Conservation (phyloP, 2,888 invertebrate genomes). For the Polietes domitor region DNA sequence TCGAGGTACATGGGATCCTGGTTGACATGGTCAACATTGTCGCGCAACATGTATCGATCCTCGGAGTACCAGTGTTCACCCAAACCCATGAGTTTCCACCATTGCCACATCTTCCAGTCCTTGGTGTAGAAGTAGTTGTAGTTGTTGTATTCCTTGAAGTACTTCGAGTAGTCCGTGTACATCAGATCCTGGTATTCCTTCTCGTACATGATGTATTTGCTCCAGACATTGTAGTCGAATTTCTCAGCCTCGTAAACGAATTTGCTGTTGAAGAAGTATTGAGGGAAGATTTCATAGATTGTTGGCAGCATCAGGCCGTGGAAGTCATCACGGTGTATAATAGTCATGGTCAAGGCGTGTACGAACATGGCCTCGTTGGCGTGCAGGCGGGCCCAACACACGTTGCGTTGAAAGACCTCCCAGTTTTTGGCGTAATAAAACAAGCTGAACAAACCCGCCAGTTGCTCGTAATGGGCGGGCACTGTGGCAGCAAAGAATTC, state of each 20-base stretch:
- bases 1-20: slow-evolving; percentile 61
- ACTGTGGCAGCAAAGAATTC: slow-evolving; percentile 82
- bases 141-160: slow-evolving; percentile 40
- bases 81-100: slow-evolving; percentile 72
- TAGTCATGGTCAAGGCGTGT: slow-evolving; percentile 84
- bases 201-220: slow-evolving; percentile 79
- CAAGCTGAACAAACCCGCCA: slow-evolving; percentile 83
- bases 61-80: slow-evolving; percentile 66
- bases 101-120: slow-evolving; percentile 70
- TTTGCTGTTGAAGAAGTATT: slow-evolving; percentile 85
- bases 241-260: slow-evolving; percentile 85
- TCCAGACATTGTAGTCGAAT: slow-evolving; percentile 81
- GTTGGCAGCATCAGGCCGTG: slow-evolving; percentile 85
- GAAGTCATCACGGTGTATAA: slow-evolving; percentile 84
- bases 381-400: slow-evolving; percentile 84
- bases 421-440: slow-evolving; percentile 86
- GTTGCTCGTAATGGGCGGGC: slow-evolving; percentile 82
- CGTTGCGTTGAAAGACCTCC: slow-evolving; percentile 86
- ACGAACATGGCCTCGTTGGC: slow-evolving; percentile 87
- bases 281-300: slow-evolving; percentile 87
- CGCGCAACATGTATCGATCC: slow-evolving; percentile 63
- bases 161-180: slow-evolving; percentile 71
- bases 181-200: slow-evolving; percentile 70
- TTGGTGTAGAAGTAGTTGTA: slow-evolving; percentile 59
- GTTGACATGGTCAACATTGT: slow-evolving; percentile 58